Conservation (phyloP, 2,888 invertebrate species). For the Lycaena phlaeas region DNA sequence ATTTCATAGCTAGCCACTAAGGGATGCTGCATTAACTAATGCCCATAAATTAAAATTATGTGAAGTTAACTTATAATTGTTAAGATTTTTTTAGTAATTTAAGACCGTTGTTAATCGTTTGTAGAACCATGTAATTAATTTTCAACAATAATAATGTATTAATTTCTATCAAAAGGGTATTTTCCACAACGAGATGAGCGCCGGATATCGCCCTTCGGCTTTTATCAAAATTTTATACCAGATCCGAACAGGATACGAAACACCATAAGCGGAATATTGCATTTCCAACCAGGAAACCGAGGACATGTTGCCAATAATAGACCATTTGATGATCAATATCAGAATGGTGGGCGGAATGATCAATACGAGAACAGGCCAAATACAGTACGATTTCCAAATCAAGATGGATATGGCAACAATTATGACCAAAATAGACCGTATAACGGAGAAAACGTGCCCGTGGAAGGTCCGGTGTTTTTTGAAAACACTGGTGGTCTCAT, state of each 20-base stretch:
- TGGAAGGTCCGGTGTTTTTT: background rate
- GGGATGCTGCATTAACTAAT: no score
- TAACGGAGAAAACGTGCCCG: constrained; percentile 6
- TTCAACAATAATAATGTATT: no score
- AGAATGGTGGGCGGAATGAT: background rate
- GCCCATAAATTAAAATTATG: no score
- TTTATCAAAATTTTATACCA: constrained; percentile 22
- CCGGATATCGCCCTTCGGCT: constrained; percentile 22
- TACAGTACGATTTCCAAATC: constrained; percentile 21
- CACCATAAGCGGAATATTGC: constrained; percentile 26
- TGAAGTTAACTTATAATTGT: no score
- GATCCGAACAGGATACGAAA: constrained; percentile 26
- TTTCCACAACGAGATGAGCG: constrained; percentile 32
- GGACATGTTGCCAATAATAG: constrained; percentile 11
- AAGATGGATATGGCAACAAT: constrained; percentile 16
- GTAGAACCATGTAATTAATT: no score
- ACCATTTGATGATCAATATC: background rate
- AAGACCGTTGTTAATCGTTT: no score
- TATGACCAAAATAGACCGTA: constrained; percentile 9
- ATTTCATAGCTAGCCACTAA: no score
- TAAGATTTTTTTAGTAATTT: no score
- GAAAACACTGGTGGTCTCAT: background rate
- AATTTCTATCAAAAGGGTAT: constrained; percentile 41
- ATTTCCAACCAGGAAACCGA: constrained; percentile 22
- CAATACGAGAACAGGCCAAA: constrained; percentile 12